Conservation (phyloP, 2,888 invertebrate genomes). For the Protodeltote pygarga region DNA sequence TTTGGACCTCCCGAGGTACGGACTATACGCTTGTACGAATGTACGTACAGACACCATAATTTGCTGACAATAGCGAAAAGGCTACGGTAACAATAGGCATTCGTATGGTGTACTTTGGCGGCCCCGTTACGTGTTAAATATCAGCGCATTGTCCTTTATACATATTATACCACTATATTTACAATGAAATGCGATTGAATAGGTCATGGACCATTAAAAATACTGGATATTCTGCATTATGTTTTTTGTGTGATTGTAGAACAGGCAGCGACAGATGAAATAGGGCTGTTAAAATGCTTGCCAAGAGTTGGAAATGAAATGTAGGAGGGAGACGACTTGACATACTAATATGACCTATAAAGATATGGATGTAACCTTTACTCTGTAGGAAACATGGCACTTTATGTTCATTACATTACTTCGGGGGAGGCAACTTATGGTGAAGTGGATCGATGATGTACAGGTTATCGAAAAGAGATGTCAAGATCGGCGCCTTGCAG, state of each 20-base stretch:
- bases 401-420: too few relatives aligned
- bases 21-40: too few relatives aligned
- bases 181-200: constrained; percentile 16
- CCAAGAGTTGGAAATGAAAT: too few relatives aligned
- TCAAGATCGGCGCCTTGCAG: too few relatives aligned
- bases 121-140: constrained; percentile 36
- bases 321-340: too few relatives aligned
- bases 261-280: constrained; percentile 6
- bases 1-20: constrained; percentile 36
- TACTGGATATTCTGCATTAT: constrained; percentile 8
- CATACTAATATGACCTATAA: too few relatives aligned
- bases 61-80: constrained; percentile 13
- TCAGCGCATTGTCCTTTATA: constrained; percentile 41
- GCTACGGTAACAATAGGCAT: constrained; percentile 14
- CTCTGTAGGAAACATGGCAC: too few relatives aligned
- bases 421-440: too few relatives aligned
- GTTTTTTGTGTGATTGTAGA: constrained; percentile 4
- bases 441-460: too few relatives aligned
- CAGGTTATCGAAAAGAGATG: too few relatives aligned
- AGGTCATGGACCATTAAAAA: constrained; percentile 4
- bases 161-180: constrained; percentile 21
- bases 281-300: constrained; percentile 14
- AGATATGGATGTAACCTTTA: too few relatives aligned
- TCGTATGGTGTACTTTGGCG: constrained; percentile 21
- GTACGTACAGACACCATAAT: constrained; percentile 4